Percentiles rank a stretch among this genome's conserved stretches.
Conservation (phyloP, 2,113 vertebrate genomes). For the Apteryx owenii region DNA sequence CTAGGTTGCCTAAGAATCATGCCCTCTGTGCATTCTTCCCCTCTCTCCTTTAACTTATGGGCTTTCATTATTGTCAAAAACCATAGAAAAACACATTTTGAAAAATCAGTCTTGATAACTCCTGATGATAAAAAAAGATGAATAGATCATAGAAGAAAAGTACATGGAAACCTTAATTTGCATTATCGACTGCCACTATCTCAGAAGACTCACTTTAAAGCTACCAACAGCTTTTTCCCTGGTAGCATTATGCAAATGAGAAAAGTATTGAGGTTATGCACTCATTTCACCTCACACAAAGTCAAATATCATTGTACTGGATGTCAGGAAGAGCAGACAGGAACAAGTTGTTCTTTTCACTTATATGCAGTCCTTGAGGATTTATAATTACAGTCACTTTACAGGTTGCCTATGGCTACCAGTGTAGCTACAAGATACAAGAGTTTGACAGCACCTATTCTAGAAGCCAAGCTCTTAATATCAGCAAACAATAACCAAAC, state of each 20-base stretch:
- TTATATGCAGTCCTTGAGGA: background rate
- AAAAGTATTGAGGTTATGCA: background rate
- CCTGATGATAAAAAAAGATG: background rate
- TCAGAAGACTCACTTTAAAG: constrained; percentile 30
- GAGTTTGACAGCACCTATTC: background rate
- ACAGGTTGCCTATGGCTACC: background rate
- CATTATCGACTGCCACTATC: constrained; percentile 23
- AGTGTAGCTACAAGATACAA: background rate
- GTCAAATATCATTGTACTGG: background rate
- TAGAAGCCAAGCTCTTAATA: background rate
- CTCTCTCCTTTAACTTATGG: background rate
- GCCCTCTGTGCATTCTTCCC: constrained; percentile 2
- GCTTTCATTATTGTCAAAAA: constrained; percentile 41
- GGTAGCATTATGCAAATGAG: background rate
- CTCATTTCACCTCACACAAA: background rate
- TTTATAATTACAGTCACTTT: background rate
- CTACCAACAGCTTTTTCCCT: background rate
- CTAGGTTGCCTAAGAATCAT: background rate
- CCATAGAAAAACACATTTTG: background rate
- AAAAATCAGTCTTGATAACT: constrained; percentile 30
- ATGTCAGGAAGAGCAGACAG: constrained; percentile 10
- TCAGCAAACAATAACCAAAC: background rate
- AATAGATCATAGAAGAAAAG: constrained; percentile 18
- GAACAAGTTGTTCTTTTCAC: background rate
- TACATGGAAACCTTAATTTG: constrained; percentile 25